Base-by-base conservation (phyloP, 2,888 invertebrate genomes). In the Dorcus parallelipipedus region DNA sequence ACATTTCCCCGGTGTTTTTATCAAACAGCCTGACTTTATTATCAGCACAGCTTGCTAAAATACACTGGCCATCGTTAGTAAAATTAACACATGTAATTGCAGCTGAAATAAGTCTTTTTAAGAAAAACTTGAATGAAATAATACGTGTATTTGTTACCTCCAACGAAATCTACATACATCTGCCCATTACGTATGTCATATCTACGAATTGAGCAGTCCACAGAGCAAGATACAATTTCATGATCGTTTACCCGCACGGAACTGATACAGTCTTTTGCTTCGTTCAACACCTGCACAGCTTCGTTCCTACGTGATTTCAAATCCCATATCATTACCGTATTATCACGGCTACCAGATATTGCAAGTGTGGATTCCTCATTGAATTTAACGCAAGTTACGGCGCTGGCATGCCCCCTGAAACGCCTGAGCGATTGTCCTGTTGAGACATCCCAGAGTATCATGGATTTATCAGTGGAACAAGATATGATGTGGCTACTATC, bases 291-390 rank as follows among this genome's bases (percentile, higher is more conserved):
- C 76, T 94, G 94, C 33, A 92, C 84, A 0, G 94, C 90, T 57
- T 89, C 89, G 51, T 85, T 80, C 52, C 83, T 84, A 54, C 84
- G 80, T 1, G 87, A 84, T 63, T 88, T 82, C 38, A 86, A 80
- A 76, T 99, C 98, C 95, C 97, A 99, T 67, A 91, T 89, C 81
- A 91, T 89, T 0, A 97, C 90, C 0, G 91, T 89, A 71, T 97
- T 94, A 77, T 99, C 99, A 53, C 93, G 85, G 9, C 96, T 93
- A 0, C 97, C 98, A 2, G 98, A 97, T 33, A 98, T 80, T 0
- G 92, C 90, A 73, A 97, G 85, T 1, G 93, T 88, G 0, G 97
- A 95, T 73, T 98, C 96, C 79, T 99, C 98, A 76, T 98, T 99
- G 76, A 91, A 97, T 85, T 82, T 84, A 4, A 96, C 87, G 69